A percentile compares a stretch with the other conserved stretches of the same genome.
Evolutionary conservation across 2,113 vertebrate species (phyloP).

Genomic region (Phyllostomus discolor): DNA sequence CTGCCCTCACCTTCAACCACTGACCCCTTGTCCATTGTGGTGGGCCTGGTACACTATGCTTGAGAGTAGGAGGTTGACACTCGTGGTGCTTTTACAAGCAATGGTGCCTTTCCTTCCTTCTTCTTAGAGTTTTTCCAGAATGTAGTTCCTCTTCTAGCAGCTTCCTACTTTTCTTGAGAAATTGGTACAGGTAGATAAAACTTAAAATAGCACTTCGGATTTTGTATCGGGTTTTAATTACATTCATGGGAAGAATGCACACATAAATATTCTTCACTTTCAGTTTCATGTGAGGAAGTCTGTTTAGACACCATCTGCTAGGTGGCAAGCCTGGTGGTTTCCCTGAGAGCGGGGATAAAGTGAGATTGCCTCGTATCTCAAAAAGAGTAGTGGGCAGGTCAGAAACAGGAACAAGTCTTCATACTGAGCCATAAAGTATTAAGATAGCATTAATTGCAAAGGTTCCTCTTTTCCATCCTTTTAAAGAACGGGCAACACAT

Average conservation of each 20-base stretch:
- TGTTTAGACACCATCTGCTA: slow-evolving; percentile 7
- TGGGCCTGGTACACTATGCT: not conserved
- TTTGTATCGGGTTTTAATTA: slow-evolving; percentile 48
- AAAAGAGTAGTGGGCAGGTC: not conserved
- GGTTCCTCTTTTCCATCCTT: not conserved
- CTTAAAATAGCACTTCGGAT: slow-evolving; percentile 44
- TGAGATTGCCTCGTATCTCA: not conserved
- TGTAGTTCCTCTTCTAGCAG: not conserved
- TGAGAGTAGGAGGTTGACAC: not conserved
- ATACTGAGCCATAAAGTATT: not conserved
- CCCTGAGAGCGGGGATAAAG: not conserved
- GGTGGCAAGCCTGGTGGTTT: slow-evolving; percentile 16
- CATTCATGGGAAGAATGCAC: slow-evolving; percentile 41
- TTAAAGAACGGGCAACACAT: not conserved
- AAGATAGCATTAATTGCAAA: slow-evolving; percentile 32
- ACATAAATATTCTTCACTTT: not conserved
- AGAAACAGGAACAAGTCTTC: not conserved
- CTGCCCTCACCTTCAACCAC: not conserved
- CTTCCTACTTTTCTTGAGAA: not conserved
- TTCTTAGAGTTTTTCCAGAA: not conserved
- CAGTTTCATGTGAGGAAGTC: slow-evolving; percentile 15
- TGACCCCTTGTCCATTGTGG: not conserved
- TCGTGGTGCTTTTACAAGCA: not conserved
- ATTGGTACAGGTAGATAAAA: slow-evolving; percentile 23
- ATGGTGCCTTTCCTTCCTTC: not conserved